These are phyloP conservation scores for Bathynomus jamesi DNA, from an alignment of 1,140 invertebrate genomes.

Conservation along the genomic window DNA sequence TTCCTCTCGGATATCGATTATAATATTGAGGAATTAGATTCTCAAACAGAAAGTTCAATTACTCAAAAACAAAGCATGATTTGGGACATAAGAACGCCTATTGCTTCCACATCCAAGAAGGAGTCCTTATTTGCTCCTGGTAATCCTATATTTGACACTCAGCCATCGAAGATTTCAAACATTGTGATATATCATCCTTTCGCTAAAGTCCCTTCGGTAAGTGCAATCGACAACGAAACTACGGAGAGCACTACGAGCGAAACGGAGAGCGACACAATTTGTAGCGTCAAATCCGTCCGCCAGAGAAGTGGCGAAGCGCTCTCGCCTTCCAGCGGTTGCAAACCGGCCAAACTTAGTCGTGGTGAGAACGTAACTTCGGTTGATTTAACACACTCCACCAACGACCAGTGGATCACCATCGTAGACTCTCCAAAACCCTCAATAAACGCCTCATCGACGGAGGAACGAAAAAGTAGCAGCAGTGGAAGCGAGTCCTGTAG, in stretches of 20 bases:
- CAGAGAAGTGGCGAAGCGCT: not conserved
- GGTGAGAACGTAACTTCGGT: not conserved
- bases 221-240: not conserved
- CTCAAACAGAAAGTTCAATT: too few species aligned
- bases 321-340: conserved; percentile 4
- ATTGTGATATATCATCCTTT: not conserved
- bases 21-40: too few species aligned
- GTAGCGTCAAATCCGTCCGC: not conserved
- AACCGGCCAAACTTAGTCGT: not conserved
- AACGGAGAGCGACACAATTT: not conserved
- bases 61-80: too few species aligned
- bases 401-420: not conserved
- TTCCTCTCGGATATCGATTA: too few species aligned
- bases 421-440: too few species aligned
- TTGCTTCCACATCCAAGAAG: too few species aligned
- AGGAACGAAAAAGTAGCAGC: not conserved
- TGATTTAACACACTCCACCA: not conserved
- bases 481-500: not conserved
- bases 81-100: too few species aligned
- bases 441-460: not conserved
- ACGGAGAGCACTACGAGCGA: not conserved
- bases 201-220: not conserved
- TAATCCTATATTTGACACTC: not conserved
- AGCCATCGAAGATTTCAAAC: not conserved
- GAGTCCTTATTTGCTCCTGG: not conserved